These are phyloP conservation scores for Platerodrilus igneus DNA, from an alignment of 2,888 invertebrate species.

Conservation along the genomic window DNA sequence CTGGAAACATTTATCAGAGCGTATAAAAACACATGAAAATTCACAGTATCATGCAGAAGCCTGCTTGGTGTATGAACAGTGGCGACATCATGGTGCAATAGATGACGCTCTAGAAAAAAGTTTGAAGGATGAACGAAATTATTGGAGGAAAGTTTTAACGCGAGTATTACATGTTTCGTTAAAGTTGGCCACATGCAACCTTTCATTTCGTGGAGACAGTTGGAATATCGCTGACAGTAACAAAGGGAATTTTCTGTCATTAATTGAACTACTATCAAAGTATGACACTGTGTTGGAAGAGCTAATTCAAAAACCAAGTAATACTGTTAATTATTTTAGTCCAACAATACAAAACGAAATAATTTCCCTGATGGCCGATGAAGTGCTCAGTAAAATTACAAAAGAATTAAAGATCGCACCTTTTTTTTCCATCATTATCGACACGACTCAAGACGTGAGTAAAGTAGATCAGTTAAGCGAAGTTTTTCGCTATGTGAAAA, in stretches of 20 bases:
- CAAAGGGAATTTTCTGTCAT: not conserved
- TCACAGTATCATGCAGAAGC: not conserved
- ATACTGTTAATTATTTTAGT: slow-evolving; percentile 3
- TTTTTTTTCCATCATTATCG: slow-evolving; percentile 13
- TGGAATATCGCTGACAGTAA: no score
- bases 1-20: no score
- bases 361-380: slow-evolving; percentile 33
- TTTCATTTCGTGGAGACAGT: slow-evolving; percentile 1
- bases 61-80: not conserved
- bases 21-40: no score
- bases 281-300: slow-evolving; percentile 3
- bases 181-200: not conserved
- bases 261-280: not conserved
- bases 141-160: not conserved
- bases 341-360: slow-evolving; percentile 37
- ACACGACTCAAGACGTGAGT: slow-evolving; percentile 30
- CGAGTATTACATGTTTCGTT: slow-evolving; percentile 2
- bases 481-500: slow-evolving; percentile 25
- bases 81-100: not conserved
- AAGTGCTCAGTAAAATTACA: slow-evolving; percentile 30
- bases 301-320: not conserved
- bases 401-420: slow-evolving; percentile 10
- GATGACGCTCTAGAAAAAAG: not conserved
- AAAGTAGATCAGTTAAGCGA: slow-evolving; percentile 22
- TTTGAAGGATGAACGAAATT: not conserved